These are phyloP conservation scores for Premnoplex brunnescens DNA, from an alignment of 2,797 vertebrate genomes.

Conservation along the genomic window DNA sequence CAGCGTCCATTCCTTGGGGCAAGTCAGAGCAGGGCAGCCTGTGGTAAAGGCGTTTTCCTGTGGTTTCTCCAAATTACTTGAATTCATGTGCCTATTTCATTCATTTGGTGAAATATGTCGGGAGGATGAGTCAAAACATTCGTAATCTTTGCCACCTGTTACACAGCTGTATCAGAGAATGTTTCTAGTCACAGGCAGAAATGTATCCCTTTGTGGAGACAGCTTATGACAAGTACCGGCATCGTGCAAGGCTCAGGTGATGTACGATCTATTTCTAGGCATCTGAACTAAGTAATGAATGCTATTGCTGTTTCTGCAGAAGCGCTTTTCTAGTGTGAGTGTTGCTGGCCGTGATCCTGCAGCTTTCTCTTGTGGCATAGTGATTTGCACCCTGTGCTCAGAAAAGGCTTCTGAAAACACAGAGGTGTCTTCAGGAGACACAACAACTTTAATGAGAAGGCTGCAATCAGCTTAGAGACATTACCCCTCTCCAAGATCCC, in stretches of 20 bases:
- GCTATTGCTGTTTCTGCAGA: neutral
- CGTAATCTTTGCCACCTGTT: neutral
- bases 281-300: neutral
- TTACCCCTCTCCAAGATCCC: neutral
- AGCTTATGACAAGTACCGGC: neutral
- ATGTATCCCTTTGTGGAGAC: neutral
- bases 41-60: neutral
- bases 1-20: neutral
- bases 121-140: neutral
- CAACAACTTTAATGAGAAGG: neutral
- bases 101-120: neutral
- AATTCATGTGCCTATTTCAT: neutral
- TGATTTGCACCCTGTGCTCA: neutral
- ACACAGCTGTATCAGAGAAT: neutral
- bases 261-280: neutral
- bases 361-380: neutral
- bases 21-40: neutral
- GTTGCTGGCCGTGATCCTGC: neutral
- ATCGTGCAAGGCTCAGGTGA: neutral
- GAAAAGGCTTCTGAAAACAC: neutral
- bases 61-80: neutral
- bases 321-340: accelerated
- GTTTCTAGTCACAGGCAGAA: neutral
- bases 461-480: neutral
- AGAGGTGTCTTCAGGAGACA: neutral